These are phyloP conservation scores for Cettia cetti DNA, from an alignment of 2,113 vertebrate genomes.

Conservation along the genomic window DNA sequence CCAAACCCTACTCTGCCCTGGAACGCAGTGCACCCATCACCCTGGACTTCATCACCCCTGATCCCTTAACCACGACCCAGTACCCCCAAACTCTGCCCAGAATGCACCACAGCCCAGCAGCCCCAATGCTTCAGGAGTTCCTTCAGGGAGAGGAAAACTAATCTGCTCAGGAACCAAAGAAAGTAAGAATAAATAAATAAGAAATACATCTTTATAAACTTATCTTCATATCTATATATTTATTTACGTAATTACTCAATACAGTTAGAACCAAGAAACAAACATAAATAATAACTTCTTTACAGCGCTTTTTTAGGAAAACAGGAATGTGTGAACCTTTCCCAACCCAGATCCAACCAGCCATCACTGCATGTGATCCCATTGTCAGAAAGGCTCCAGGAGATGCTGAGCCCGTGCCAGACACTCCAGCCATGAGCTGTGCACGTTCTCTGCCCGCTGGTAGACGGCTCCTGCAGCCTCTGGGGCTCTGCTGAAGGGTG, in stretches of 20 bases:
- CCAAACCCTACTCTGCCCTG: not conserved
- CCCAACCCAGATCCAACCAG: rapidly evolving
- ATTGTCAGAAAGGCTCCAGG: rapidly evolving
- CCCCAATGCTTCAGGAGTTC: not conserved
- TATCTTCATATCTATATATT: not conserved
- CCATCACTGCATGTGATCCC: rapidly evolving
- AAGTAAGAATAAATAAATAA: not conserved
- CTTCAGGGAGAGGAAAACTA: not conserved
- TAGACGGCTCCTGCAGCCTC: rapidly evolving
- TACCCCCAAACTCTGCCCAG: not conserved
- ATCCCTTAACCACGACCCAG: not conserved
- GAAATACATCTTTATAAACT: not conserved
- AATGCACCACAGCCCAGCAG: not conserved
- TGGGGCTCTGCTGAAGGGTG: not conserved
- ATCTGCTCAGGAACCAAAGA: rapidly evolving
- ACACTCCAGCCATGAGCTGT: not conserved
- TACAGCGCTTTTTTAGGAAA: rapidly evolving
- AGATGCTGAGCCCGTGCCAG: rapidly evolving
- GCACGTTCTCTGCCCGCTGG: rapidly evolving
- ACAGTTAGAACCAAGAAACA: not conserved
- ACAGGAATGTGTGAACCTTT: rapidly evolving
- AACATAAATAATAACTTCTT: not conserved
- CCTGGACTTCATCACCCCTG: not conserved
- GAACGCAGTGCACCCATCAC: not conserved
- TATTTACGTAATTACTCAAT: not conserved